phyloP scores from a whole-genome alignment of 92 coral and sea anemone species.

The Montipora capitata region DNA sequence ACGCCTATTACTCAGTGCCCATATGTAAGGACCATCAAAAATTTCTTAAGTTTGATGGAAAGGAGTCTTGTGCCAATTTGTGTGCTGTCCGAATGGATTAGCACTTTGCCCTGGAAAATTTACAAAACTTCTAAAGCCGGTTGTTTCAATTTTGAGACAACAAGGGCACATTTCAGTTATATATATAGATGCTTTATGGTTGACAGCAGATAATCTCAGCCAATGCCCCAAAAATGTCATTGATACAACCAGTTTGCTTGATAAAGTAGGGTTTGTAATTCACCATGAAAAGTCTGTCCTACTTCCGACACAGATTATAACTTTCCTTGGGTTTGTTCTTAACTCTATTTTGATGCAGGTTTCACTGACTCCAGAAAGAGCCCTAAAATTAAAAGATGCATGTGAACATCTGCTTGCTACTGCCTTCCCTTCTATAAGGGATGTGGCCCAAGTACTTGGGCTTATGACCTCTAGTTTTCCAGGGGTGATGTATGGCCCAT shows the following conservation, averaged over 20 bases:
- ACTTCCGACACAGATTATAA: conserved; percentile 59
- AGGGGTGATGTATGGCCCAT: conserved; percentile 74
- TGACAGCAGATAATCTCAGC: conserved; percentile 16
- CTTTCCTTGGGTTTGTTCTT: conserved; percentile 65
- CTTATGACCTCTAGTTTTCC: conserved; percentile 52
- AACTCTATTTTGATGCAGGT: conserved; percentile 56
- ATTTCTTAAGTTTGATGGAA: conserved; percentile 58
- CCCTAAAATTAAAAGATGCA: conserved; percentile 49
- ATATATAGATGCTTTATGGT: conserved; percentile 54
- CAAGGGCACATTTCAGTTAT: conserved; percentile 59
- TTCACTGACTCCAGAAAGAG: conserved; percentile 48
- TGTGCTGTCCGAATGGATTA: conserved; percentile 64
- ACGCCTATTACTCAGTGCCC: conserved; percentile 32
- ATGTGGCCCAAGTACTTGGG: conserved; percentile 59
- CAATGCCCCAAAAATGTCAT: conserved; percentile 45
- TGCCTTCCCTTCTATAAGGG: conserved; percentile 32
- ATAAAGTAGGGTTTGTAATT: conserved; percentile 57
- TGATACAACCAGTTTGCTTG: conserved; percentile 50
- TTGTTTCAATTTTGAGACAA: conserved; percentile 17
- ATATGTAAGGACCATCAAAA: conserved; percentile 29
- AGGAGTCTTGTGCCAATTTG: conserved; percentile 41
- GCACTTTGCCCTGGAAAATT: conserved; percentile 57
- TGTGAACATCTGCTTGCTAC: conserved; percentile 12
- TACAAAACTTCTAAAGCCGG: conserved; percentile 67
- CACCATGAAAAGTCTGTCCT: conserved; percentile 66